Base-by-base conservation (phyloP, 2,113 vertebrate species). In the Etheostoma cragini region DNA sequence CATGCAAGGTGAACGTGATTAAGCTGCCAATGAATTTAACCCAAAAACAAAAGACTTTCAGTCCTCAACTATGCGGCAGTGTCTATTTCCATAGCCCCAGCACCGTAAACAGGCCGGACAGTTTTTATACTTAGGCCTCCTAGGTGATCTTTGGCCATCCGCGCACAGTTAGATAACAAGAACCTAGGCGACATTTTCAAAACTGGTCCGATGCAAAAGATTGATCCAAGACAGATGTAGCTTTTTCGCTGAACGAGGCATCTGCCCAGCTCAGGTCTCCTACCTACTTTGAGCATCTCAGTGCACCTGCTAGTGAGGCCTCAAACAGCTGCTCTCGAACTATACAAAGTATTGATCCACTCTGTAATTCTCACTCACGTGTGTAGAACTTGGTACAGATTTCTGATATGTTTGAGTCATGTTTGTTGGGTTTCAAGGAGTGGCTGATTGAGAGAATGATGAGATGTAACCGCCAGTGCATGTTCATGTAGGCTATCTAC, bases 241-340 rank as follows among this genome's bases (percentile, higher is more conserved):
- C 21, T 61, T 84, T 54, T 84, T 76, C 24, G 16, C 49, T 19
- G 68, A 76, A 73, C 54, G 8, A 80, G 60, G 73, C 77, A 77
- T 62, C 81, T 19, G n/a, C 80, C 65, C 76, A 75, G 70, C 77
- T 76, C 82, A 52, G 80, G 80, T 90, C 84, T 80, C 68, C 78
- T 86, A 73, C 76, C 84, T 64, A 60, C 71, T 74, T 30, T 33
- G 56, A 88, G 72, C 73, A 54, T 72, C 73, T 81, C 53, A 0
- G 45, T 82, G 76, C 82, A 88, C 81, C 81, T 87, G 85, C 78
- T 77, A 16, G 24, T 11, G 21, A 30, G 73, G 57, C 63, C 67
- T 21, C 79, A 85, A 86, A 80, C 92, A 94, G 90, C 91, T 92
- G 92, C 88, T 93, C 80, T 83, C 58, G 33, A 79, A 81, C 80